A percentile compares a stretch with the other conserved stretches of the same genome.
phyloP scores from a whole-genome alignment of 1,140 invertebrate genomes.

The Brachionus rotundiformis region DNA sequence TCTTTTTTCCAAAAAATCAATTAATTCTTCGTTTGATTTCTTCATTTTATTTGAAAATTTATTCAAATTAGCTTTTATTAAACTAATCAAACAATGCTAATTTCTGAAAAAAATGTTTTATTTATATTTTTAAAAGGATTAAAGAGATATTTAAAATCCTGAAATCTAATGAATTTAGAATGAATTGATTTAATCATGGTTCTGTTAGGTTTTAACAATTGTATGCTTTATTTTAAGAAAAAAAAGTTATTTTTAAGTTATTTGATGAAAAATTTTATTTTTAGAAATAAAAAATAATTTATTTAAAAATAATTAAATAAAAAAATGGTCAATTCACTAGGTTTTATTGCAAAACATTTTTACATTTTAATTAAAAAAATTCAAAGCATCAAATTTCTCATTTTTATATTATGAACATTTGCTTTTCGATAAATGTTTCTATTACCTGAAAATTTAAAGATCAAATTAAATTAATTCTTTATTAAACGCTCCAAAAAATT shows the following conservation, averaged over 20 bases:
- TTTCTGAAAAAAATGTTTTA: neutral
- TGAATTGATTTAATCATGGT: no score
- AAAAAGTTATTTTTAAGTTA: no score
- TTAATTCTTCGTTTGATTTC: neutral
- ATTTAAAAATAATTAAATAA: neutral
- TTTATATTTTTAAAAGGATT: neutral
- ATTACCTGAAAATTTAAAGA: neutral
- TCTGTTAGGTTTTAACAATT: no score
- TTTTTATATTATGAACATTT: neutral
- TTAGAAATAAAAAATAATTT: neutral
- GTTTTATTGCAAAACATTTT: neutral
- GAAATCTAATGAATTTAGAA: no score
- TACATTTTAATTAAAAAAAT: neutral
- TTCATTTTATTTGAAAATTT: neutral
- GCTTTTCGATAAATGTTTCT: neutral
- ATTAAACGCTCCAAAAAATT: neutral
- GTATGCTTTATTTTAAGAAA: no score
- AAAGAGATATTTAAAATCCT: no score
- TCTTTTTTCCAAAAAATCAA: conserved; percentile 25
- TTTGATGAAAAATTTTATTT: no score
- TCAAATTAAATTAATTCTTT: conserved; percentile 2
- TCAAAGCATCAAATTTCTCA: conserved; percentile 2
- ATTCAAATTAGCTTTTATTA: no score
- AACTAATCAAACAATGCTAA: neutral
- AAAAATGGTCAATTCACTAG: neutral